Percentiles rank a stretch among this genome's conserved stretches.
phyloP scores from a whole-genome alignment of 2,888 invertebrate species.

The Cantharis lateralis region DNA sequence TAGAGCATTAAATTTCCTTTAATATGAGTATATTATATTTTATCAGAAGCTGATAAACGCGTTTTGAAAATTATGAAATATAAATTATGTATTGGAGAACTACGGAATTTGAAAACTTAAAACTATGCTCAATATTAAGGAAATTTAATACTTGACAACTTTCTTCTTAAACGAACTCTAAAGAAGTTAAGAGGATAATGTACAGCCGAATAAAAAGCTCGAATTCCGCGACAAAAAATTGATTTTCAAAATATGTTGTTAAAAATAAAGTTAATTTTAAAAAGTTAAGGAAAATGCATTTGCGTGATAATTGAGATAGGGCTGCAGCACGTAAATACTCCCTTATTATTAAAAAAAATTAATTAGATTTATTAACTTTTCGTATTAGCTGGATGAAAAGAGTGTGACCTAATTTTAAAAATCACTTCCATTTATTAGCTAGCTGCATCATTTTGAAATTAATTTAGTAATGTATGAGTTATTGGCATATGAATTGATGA shows the following conservation, averaged over 20 bases:
- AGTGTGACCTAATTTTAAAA: neutral
- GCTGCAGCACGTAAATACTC: neutral
- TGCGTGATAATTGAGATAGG: neutral
- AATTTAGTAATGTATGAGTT: conserved; percentile 40
- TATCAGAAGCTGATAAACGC: too few species aligned
- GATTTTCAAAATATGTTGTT: neutral
- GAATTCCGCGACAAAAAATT: neutral
- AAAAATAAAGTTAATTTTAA: neutral
- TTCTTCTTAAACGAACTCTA: too few species aligned
- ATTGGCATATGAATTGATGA: conserved; percentile 47
- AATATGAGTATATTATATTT: too few species aligned
- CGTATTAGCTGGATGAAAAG: neutral
- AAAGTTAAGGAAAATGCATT: neutral
- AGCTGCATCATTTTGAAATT: neutral
- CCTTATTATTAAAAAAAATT: neutral
- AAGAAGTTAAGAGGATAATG: too few species aligned
- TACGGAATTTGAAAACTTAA: too few species aligned
- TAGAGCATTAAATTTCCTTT: too few species aligned
- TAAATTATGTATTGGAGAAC: too few species aligned
- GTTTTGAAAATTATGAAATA: too few species aligned
- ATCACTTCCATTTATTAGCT: neutral
- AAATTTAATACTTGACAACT: too few species aligned
- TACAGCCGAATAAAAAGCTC: too few species aligned
- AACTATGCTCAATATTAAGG: too few species aligned
- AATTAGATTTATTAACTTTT: neutral